phyloP scores from a whole-genome alignment of 2,888 invertebrate genomes.

The Aporophyla nigra region DNA sequence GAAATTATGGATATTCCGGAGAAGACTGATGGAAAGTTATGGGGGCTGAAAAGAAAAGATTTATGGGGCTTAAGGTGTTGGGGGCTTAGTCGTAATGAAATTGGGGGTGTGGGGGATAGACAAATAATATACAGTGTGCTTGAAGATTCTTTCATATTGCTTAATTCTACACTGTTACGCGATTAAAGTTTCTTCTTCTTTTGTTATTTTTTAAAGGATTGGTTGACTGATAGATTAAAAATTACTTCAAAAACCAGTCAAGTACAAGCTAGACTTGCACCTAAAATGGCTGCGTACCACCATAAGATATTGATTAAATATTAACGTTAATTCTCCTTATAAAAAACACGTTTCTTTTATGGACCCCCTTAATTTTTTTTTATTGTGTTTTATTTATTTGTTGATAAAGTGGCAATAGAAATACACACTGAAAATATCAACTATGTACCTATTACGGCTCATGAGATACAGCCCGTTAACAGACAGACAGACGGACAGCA shows the following conservation, averaged over 20 bases:
- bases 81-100: conserved; percentile 31
- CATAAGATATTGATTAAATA: too few relatives aligned
- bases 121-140: neutral
- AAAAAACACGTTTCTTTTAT: too few relatives aligned
- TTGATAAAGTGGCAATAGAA: too few relatives aligned
- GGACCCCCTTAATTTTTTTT: too few relatives aligned
- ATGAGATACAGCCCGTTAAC: too few relatives aligned
- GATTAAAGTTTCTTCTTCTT: neutral
- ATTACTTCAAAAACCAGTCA: neutral
- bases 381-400: too few relatives aligned
- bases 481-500: too few relatives aligned
- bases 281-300: too few relatives aligned
- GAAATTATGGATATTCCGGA: conserved; percentile 49
- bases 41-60: conserved; percentile 25
- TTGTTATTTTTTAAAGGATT: neutral
- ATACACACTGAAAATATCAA: too few relatives aligned
- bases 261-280: too few relatives aligned
- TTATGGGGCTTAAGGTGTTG: conserved; percentile 24
- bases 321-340: too few relatives aligned
- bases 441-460: too few relatives aligned
- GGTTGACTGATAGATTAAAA: neutral
- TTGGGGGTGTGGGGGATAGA: neutral
- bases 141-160: neutral
- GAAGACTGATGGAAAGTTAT: conserved; percentile 48
- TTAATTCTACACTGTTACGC: neutral